These are phyloP conservation scores for Rotaria macrura DNA, from an alignment of 2,888 invertebrate genomes.

Conservation along the genomic window DNA sequence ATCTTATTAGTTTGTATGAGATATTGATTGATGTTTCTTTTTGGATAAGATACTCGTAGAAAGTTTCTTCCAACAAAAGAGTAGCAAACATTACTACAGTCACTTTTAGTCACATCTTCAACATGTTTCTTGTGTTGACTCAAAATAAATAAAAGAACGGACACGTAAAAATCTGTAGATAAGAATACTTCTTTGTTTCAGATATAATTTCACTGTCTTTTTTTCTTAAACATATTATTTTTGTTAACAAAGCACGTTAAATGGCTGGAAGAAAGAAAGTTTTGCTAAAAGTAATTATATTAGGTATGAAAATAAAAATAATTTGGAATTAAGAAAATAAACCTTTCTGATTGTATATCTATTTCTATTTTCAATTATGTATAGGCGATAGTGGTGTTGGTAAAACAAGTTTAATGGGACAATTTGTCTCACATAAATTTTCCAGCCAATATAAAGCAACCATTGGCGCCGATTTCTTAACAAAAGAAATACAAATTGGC, in stretches of 20 bases:
- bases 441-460: constrained; percentile 99
- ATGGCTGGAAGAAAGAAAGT: constrained; percentile 33
- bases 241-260: neutral
- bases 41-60: no score
- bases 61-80: no score
- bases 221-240: neutral
- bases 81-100: no score
- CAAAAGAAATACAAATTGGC: constrained; percentile 90
- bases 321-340: neutral
- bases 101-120: no score
- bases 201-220: neutral
- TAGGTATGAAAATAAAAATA: constrained; percentile 24
- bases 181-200: neutral
- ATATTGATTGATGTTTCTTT: no score
- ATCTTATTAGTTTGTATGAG: no score
- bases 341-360: no score
- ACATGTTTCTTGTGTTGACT: neutral
- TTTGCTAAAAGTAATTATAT: constrained; percentile 30
- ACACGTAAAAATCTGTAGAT: neutral
- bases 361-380: no score
- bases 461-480: constrained; percentile 97
- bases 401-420: constrained; percentile 98
- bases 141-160: neutral
- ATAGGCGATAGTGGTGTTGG: constrained; percentile 63
- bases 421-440: constrained; percentile 98